Base-by-base conservation (phyloP, 2,888 invertebrate genomes). In the Esperia sulphurella region DNA sequence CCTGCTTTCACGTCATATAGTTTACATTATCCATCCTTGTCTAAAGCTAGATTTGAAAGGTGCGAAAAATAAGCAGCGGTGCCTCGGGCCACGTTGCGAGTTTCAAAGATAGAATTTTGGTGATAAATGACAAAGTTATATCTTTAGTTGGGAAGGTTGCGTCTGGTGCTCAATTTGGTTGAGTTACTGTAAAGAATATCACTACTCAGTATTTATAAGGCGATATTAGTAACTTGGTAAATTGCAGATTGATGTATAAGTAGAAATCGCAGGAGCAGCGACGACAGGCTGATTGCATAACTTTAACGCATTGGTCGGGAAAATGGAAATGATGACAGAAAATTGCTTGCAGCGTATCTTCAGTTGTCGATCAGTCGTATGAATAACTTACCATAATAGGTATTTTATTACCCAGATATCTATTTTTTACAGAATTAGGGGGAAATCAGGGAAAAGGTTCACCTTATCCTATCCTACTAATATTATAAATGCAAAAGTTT, bases 241-340 rank as follows among this genome's bases (percentile, higher is more conserved):
- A 61, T 44, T 55, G 50, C 62, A 75, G 77, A 83, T 84, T 85
- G 75, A 79, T 83, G 78, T 65, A 21, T 5, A n/a, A n/a, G 21
- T n/a, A 63, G 70, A 74, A 75, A 71, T 80, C 68, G 60, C 63
- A 61, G 61, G 68, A 58, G 66, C 64, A 59, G 70, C 78, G 83
- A 79, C 79, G 81, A 84, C 74, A 76, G 68, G 70, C 63, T 73
- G 71, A 83, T 84, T 82, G 74, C 71, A 72, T 75, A 61, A 68
- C 67, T 75, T 71, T 70, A 76, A 77, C 72, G 76, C 77, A 77
- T 65, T 76, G 74, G 79, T 81, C 78, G 75, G 79, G 75, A 82
- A 71, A 77, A 73, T 75, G 63, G 57, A 71, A 71, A 72, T 69
- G 62, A 56, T 57, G 53, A 53, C 61, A 58, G 58, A 63, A 66